These are phyloP conservation scores for Ceuthmochares aereus DNA, from an alignment of 2,113 vertebrate genomes.

Conservation along the genomic window DNA sequence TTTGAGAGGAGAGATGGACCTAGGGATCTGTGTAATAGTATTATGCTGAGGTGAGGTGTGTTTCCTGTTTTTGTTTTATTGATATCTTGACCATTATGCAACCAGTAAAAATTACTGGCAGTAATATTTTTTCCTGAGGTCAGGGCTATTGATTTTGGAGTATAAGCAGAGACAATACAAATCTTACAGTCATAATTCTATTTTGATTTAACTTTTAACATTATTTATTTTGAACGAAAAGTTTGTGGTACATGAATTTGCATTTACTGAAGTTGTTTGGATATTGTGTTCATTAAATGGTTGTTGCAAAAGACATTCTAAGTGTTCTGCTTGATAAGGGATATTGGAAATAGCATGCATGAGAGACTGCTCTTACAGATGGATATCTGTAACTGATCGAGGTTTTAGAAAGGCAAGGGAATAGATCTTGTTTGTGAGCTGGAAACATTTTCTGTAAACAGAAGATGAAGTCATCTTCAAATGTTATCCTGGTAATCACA, in stretches of 20 bases:
- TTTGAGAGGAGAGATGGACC: background rate
- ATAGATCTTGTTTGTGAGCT: background rate
- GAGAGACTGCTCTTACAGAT: background rate
- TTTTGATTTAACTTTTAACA: background rate
- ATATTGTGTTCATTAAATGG: background rate
- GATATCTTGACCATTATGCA: conserved; percentile 5
- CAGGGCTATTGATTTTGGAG: conserved; percentile 26
- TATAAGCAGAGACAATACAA: background rate
- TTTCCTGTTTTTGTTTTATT: conserved; percentile 33
- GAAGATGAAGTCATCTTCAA: background rate
- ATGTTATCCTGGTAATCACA: background rate
- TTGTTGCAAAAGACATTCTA: background rate
- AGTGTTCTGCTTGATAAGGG: background rate
- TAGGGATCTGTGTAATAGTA: background rate
- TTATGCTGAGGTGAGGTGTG: background rate
- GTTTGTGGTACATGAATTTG: background rate
- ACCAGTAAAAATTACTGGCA: conserved; percentile 45
- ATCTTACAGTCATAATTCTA: background rate
- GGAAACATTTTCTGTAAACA: background rate
- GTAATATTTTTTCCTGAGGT: background rate
- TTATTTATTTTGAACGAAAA: background rate
- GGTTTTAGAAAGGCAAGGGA: background rate
- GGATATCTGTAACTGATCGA: background rate
- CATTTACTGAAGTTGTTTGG: background rate
- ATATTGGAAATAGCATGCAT: background rate